Evolutionary conservation across 2,113 vertebrate species (phyloP).

Genomic region (Otolemur garnettii): DNA sequence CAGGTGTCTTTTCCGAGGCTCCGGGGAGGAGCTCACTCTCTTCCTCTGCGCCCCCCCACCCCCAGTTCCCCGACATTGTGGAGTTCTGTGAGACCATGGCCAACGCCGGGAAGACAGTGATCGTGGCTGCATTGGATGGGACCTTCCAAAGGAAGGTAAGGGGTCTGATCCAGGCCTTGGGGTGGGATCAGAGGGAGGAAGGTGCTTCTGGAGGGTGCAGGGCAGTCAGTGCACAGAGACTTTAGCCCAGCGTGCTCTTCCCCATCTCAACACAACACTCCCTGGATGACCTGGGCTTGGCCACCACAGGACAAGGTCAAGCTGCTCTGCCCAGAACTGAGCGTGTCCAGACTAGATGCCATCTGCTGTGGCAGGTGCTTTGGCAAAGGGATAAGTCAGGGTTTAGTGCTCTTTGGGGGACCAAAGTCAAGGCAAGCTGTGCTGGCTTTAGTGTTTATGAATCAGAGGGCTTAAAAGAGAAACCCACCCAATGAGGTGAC

Average conservation of each 20-base stretch:
- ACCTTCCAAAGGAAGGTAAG: conserved; percentile 98
- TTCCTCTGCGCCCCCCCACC: accelerated
- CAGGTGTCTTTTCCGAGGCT: accelerated
- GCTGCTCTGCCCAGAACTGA: neutral
- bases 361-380: neutral
- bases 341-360: neutral
- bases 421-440: neutral
- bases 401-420: neutral
- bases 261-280: accelerated
- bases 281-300: neutral
- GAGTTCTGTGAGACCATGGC: conserved; percentile 97
- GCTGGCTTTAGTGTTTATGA: neutral
- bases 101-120: conserved; percentile 95
- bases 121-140: conserved; percentile 96
- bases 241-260: neutral
- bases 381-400: neutral
- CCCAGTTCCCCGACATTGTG: conserved; percentile 94
- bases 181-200: neutral
- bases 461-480: neutral
- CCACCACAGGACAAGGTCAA: accelerated
- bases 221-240: accelerated
- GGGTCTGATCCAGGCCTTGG: neutral
- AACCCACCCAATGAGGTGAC: accelerated
- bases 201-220: neutral
- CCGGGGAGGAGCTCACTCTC: neutral